Evolutionary conservation across 2,113 vertebrate genomes (phyloP).

Genomic region (Columba janthina): DNA sequence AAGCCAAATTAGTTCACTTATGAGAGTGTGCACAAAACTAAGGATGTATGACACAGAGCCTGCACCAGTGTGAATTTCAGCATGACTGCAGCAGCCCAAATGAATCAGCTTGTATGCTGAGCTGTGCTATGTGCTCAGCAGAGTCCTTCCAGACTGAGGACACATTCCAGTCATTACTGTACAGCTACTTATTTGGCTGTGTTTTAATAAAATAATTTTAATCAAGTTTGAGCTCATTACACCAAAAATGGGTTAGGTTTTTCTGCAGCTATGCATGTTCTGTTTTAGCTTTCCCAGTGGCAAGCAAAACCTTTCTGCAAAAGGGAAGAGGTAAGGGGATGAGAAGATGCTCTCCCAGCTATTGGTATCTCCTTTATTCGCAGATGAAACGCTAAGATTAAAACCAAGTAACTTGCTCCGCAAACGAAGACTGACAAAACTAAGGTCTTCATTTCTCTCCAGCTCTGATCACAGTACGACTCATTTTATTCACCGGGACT

Average conservation of each 20-base stretch:
- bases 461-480: not conserved
- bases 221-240: conserved; percentile 52
- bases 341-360: not conserved
- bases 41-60: not conserved
- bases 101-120: not conserved
- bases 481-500: not conserved
- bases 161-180: conserved; percentile 28
- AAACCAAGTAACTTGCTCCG: not conserved
- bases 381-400: not conserved
- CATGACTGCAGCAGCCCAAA: not conserved
- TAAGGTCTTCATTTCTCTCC: not conserved
- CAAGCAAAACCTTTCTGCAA: not conserved
- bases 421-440: not conserved
- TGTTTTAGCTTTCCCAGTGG: not conserved
- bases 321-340: not conserved
- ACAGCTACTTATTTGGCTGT: not conserved
- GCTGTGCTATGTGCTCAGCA: not conserved
- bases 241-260: not conserved
- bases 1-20: not conserved
- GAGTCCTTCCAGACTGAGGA: not conserved
- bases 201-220: conserved; percentile 41
- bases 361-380: not conserved
- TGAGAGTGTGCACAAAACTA: not conserved
- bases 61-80: not conserved
- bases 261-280: not conserved